Percentiles rank a stretch among this genome's conserved stretches.
These are phyloP conservation scores for Amphiprion ocellaris DNA, from an alignment of 2,113 vertebrate genomes.

Conservation along the genomic window DNA sequence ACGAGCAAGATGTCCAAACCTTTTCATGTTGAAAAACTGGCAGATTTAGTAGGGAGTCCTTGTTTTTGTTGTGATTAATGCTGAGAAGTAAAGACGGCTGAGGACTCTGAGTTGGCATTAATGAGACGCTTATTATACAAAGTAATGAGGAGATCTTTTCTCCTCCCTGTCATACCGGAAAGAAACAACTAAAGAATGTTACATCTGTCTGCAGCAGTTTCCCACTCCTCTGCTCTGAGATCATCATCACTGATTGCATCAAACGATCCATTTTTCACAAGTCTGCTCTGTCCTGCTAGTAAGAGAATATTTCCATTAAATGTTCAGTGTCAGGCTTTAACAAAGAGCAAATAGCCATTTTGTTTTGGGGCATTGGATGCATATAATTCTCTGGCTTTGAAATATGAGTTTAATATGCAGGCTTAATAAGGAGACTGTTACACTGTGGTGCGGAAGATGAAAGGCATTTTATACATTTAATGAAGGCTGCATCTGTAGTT, in stretches of 20 bases:
- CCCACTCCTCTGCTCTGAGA: slow-evolving; percentile 23
- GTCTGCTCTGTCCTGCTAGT: slow-evolving; percentile 7
- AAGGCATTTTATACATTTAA: slow-evolving; percentile 19
- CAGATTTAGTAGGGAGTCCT: background rate
- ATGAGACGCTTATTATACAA: slow-evolving; percentile 8
- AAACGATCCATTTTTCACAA: slow-evolving; percentile 15
- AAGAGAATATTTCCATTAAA: slow-evolving; percentile 47
- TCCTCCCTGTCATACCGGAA: background rate
- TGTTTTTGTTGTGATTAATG: slow-evolving; percentile 31
- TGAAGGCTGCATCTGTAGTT: background rate
- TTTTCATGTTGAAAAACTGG: background rate
- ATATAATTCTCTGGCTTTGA: slow-evolving; percentile 31
- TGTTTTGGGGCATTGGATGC: slow-evolving; percentile 30
- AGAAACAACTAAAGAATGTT: slow-evolving; percentile 27
- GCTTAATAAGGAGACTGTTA: slow-evolving; percentile 1
- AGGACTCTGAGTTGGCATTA: slow-evolving; percentile 19
- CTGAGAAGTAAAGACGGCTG: slow-evolving; percentile 3
- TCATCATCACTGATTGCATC: slow-evolving; percentile 29
- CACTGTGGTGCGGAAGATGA: slow-evolving; percentile 10
- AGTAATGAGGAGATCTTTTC: slow-evolving; percentile 8
- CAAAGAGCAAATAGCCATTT: slow-evolving; percentile 31
- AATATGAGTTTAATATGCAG: slow-evolving; percentile 56
- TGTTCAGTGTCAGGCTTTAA: slow-evolving; percentile 34
- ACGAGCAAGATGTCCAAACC: background rate
- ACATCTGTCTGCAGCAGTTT: slow-evolving; percentile 21